Evolutionary conservation across 1,140 invertebrate genomes (phyloP).

Genomic region (Lordiphosa collinella): DNA sequence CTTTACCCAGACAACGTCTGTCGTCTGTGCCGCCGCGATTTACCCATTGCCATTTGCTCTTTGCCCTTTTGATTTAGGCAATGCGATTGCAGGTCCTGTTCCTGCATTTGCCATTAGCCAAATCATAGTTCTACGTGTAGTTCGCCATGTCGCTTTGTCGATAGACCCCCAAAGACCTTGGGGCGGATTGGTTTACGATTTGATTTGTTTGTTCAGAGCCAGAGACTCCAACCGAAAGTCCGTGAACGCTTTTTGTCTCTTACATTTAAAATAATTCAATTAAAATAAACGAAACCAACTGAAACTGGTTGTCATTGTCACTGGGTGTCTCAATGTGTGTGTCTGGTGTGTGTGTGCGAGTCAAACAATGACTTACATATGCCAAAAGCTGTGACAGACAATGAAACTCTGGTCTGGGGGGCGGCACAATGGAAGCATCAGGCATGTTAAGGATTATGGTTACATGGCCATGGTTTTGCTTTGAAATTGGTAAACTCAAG

Average conservation of each 20-base stretch:
- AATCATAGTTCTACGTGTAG: conserved; percentile 38
- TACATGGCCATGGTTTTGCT: conserved; percentile 5
- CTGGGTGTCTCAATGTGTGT: conserved; percentile 5
- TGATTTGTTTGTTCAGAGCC: conserved; percentile 54
- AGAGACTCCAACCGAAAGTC: background rate
- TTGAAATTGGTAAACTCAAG: background rate
- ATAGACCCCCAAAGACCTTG: no score
- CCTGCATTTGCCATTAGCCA: conserved; percentile 23
- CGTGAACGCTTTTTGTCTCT: conserved; percentile 5
- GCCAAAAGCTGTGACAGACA: conserved; percentile 5
- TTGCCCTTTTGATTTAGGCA: conserved; percentile 16
- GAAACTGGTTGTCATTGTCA: conserved; percentile 30
- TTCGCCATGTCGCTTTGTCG: background rate
- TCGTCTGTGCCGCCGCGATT: conserved; percentile 17
- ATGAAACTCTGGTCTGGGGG: background rate
- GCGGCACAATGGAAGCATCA: background rate
- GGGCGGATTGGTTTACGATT: conserved; percentile 29
- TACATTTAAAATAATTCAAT: conserved; percentile 59
- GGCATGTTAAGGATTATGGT: conserved; percentile 4
- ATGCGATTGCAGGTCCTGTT: conserved; percentile 17
- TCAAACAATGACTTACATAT: conserved; percentile 8
- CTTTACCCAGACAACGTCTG: conserved; percentile 18
- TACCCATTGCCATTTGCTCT: conserved; percentile 22
- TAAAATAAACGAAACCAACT: conserved; percentile 47
- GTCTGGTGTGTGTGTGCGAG: background rate